Conservation (phyloP, 1,140 invertebrate genomes). For the Yoshiicerus persimilis region DNA sequence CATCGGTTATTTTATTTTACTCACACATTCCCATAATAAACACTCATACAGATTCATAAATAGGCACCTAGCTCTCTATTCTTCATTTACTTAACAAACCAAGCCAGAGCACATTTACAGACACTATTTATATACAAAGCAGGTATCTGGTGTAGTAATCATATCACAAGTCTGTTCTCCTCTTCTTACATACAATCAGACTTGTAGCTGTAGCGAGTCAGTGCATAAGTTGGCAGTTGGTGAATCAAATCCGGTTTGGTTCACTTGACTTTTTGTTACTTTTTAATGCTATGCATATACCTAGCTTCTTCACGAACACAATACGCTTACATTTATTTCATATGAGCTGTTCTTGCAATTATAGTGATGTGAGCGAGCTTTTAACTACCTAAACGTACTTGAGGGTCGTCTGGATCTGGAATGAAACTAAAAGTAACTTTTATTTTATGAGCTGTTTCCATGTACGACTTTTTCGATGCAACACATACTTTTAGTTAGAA, state of each 20-base stretch:
- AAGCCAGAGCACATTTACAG: neutral
- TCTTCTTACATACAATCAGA: neutral
- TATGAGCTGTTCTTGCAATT: neutral
- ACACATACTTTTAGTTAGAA: neutral
- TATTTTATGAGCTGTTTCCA: neutral
- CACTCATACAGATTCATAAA: neutral
- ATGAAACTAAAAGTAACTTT: neutral
- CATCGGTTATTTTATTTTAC: neutral
- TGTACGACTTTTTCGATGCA: neutral
- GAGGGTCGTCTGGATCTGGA: neutral
- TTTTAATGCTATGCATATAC: neutral
- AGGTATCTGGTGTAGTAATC: neutral
- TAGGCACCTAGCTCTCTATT: too few species aligned
- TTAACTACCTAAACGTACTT: conserved; percentile 7
- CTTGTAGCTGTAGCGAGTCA: neutral
- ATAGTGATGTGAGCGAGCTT: neutral
- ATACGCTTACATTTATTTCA: neutral
- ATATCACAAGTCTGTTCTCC: neutral
- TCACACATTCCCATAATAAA: neutral
- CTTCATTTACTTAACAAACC: neutral
- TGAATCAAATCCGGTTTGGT: conserved; percentile 15
- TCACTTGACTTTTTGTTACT: neutral
- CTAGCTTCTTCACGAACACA: neutral
- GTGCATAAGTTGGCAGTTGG: conserved; percentile 7
- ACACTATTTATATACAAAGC: neutral